Base-by-base conservation (phyloP, 2,888 invertebrate genomes). In the Xanthorhoe designata region DNA sequence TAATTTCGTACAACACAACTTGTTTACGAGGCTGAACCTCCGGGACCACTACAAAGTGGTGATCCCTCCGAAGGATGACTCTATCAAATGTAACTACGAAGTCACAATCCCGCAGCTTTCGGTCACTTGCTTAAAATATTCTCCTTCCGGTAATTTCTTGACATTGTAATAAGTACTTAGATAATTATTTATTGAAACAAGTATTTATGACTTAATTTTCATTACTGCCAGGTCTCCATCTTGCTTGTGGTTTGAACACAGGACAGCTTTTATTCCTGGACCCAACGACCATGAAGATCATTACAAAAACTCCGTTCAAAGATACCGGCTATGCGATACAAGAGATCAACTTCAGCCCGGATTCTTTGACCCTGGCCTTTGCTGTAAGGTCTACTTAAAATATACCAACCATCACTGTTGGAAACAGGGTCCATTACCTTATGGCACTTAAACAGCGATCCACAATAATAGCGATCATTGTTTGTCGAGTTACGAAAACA, bases 211-310 rank as follows among this genome's bases (percentile, higher is more conserved):
- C n/a, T n/a, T n/a, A n/a, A n/a, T 10, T 35, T 9, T 35, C 8
- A 9, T 9, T 4, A 9, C 32, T 7, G 9, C 5, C 54, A 95
- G 95, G 94, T 50, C 73, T 94, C 35, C 94, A 94, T 79, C 85
- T 96, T 18, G 94, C 94, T 0, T 94, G 95, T 74, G 96, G 95
- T 0, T 78, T 94, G 71, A 89, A 91, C 64, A 95, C 94, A 53
- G 96, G 96, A 0, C 88, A 92, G 65, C 60, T 96, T 29, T 86
- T 95, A 86, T 92, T 96, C 72, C 77, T 96, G 42, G 94, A 96
- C 76, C 94, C 95, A 0, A 85, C 92, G n/a, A 90, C 94, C 1
- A 78, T 95, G 42, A 88, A 89, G 18, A 90, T 94, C 4, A 71
- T 93, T 47, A 85, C 86, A 0, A 74, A 85, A n/a, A 77, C 77